Evolutionary conservation across 2,113 vertebrate species (phyloP).

Genomic region (Vombatus ursinus): DNA sequence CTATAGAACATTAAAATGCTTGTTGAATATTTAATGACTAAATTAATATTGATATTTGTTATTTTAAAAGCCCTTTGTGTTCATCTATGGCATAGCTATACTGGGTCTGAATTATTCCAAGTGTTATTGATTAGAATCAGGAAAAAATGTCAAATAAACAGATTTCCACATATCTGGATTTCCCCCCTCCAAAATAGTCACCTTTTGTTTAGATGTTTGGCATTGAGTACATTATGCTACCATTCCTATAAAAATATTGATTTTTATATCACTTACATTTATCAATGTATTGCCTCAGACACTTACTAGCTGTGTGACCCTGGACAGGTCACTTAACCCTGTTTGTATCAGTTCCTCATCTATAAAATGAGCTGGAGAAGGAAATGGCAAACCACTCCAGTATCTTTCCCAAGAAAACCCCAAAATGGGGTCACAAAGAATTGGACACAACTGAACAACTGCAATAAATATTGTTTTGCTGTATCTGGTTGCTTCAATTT

Average conservation of each 20-base stretch:
- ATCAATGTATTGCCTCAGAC: background rate
- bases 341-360: background rate
- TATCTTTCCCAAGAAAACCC: background rate
- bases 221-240: background rate
- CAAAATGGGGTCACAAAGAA: background rate
- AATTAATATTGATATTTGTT: background rate
- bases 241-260: background rate
- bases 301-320: background rate
- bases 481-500: background rate
- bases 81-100: background rate
- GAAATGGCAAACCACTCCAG: background rate
- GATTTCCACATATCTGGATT: conserved; percentile 33
- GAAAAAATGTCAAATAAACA: background rate
- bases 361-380: background rate
- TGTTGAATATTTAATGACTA: background rate
- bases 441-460: background rate
- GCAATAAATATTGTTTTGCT: background rate
- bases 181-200: conserved; percentile 22
- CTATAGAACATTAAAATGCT: background rate
- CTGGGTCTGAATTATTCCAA: background rate
- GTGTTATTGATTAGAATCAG: conserved; percentile 12
- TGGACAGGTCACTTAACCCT: background rate
- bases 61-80: background rate
- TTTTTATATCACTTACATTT: background rate
- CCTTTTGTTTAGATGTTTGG: background rate